Conservation (phyloP, 2,888 invertebrate species). For the Suillia variegata region DNA sequence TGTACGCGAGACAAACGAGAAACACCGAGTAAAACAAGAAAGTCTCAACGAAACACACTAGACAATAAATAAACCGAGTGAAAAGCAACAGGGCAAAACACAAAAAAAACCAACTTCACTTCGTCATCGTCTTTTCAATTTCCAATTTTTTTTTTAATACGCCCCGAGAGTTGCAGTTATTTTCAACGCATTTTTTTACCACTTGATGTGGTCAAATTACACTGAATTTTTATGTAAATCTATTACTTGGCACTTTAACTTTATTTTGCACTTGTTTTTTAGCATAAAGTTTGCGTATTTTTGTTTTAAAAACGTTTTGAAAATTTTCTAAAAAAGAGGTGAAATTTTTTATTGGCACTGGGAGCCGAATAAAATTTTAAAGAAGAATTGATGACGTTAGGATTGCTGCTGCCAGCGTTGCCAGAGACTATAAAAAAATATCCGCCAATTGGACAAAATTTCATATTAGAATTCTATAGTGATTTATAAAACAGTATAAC, state of each 20-base stretch:
- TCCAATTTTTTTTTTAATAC: constrained; percentile 17
- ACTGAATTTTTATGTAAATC: constrained; percentile 9
- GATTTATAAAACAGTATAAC: too few species aligned
- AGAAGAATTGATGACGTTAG: constrained; percentile 19
- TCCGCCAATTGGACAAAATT: too few species aligned
- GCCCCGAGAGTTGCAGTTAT: constrained; percentile 12
- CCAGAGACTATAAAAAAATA: constrained; percentile 9
- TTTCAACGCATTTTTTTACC: constrained; percentile 6
- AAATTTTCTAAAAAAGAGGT: constrained; percentile 20
- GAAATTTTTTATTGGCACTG: constrained; percentile 31
- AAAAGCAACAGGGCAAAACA: neutral
- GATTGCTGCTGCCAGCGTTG: constrained; percentile 6
- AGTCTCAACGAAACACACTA: neutral
- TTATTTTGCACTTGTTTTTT: constrained; percentile 14
- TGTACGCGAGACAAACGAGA: neutral
- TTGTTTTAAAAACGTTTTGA: constrained; percentile 21
- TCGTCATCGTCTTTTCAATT: constrained; percentile 11
- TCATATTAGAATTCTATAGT: too few species aligned
- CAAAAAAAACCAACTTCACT: neutral
- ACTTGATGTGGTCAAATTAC: too few species aligned
- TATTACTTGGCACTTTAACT: constrained; percentile 11
- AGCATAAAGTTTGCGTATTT: constrained; percentile 13
- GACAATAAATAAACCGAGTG: neutral
- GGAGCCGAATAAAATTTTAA: constrained; percentile 22
- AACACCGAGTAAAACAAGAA: neutral